Base-by-base conservation (phyloP, 2,888 invertebrate genomes). In the Agonopterix subpropinquella region DNA sequence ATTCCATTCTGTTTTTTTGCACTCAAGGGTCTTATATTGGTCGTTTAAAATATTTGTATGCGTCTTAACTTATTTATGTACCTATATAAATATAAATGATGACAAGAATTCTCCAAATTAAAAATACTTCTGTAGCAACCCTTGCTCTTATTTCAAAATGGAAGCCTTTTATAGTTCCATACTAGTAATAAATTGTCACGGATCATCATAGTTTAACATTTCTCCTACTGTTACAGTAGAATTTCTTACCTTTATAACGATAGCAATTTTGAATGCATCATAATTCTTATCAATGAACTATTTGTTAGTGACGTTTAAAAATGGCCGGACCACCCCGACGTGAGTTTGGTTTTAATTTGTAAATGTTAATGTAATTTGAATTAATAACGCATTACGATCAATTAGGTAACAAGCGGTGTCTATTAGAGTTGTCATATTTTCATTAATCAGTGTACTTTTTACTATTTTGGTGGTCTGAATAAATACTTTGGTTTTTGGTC, bases 141-240 rank as follows among this genome's bases (percentile, higher is more conserved):
- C 18, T 18, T 28, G 5, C 28, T 28, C 28, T 28, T 5, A 28
- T 28, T 18, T 7, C 28, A 28, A 28, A 28, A 7, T 28, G 5
- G 4, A 28, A 28, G 7, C 4, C 28, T 28, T 7, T 28, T 7
- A 28, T 7, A 28, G 28, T 5, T 28, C 28, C 28, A 28, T 28
- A 28, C 5, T 9, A 39, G 67, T 68, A 67, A 78, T 82, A 80
- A 80, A 80, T 80, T 78, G 73, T 77, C 77, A 80, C 73, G 79
- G 67, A 64, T 53, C 60, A 75, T 77, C 67, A 71, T 63, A 53
- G 64, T 64, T 74, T 70, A 79, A 56, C 58, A 64, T 28, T 28
- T 28, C 28, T 28, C 28, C 53, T 58, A 45, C 80, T 73, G 79
- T 76, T 64, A 66, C 70, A 70, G 74, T 72, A 74, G 71, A 67